These are phyloP conservation scores for Nesoenas mayeri DNA, from an alignment of 2,113 vertebrate genomes.

Conservation along the genomic window DNA sequence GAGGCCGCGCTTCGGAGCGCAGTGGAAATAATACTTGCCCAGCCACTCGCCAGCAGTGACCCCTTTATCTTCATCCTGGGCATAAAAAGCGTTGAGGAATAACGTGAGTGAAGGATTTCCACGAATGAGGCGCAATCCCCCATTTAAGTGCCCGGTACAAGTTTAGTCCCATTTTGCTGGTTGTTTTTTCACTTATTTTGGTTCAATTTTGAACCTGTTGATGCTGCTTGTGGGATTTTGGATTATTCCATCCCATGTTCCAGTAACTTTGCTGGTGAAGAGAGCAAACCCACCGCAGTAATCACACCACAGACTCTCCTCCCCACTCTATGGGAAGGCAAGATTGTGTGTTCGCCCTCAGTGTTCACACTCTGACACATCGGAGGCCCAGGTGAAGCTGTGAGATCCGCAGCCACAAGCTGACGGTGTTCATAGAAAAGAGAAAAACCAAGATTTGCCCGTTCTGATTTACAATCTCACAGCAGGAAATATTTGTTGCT, in stretches of 20 bases:
- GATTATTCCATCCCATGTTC: background rate
- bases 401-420: background rate
- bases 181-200: background rate
- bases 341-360: background rate
- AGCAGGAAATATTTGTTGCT: background rate
- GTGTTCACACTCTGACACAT: background rate
- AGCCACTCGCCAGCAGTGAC: slow-evolving; percentile 76
- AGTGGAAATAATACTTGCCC: slow-evolving; percentile 69
- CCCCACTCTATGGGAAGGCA: no score
- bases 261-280: background rate
- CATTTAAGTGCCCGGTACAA: no score
- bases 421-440: background rate
- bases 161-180: background rate
- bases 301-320: background rate
- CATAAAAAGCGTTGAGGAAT: background rate
- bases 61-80: slow-evolving; percentile 79
- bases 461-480: background rate
- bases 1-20: slow-evolving; percentile 73
- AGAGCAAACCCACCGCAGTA: background rate
- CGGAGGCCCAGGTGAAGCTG: background rate
- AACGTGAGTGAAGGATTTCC: background rate
- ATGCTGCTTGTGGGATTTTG: background rate
- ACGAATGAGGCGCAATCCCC: background rate
- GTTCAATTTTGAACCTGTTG: background rate
- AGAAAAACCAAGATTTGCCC: background rate